Conservation (phyloP, 2,888 invertebrate species). For the Schizaphis graminum region DNA sequence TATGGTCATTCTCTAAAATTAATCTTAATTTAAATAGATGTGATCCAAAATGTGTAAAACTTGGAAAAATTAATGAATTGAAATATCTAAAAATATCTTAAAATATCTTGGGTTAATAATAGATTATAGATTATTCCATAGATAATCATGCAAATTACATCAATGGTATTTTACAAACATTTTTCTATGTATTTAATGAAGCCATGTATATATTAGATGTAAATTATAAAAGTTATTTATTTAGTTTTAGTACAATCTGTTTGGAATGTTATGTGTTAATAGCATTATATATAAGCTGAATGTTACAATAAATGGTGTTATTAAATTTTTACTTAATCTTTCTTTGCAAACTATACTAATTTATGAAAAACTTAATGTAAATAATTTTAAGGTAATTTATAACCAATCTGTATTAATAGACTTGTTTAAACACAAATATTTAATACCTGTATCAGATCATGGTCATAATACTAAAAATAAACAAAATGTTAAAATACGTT, state of each 20-base stretch:
- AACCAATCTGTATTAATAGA: not conserved
- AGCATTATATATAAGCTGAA: not conserved
- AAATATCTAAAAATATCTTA: no score
- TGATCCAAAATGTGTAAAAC: not conserved
- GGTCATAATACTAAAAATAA: not conserved
- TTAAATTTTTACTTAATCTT: not conserved
- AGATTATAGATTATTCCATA: not conserved
- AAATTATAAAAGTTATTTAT: constrained; percentile 1
- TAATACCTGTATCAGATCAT: not conserved
- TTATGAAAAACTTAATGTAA: not conserved
- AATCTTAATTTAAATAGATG: not conserved
- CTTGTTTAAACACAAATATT: not conserved
- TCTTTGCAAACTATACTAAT: not conserved
- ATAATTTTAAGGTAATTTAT: not conserved
- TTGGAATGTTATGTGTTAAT: no score
- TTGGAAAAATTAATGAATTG: not conserved
- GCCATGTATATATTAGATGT: not conserved
- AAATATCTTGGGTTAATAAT: not conserved
- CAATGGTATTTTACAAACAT: not conserved
- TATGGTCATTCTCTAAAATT: not conserved
- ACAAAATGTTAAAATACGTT: not conserved
- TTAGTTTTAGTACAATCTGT: not conserved
- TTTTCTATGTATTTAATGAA: not conserved
- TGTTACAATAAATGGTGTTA: not conserved
- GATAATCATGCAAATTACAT: not conserved